Evolutionary conservation across 2,888 invertebrate species (phyloP).

Genomic region (Petrolisthes cinctipes): DNA sequence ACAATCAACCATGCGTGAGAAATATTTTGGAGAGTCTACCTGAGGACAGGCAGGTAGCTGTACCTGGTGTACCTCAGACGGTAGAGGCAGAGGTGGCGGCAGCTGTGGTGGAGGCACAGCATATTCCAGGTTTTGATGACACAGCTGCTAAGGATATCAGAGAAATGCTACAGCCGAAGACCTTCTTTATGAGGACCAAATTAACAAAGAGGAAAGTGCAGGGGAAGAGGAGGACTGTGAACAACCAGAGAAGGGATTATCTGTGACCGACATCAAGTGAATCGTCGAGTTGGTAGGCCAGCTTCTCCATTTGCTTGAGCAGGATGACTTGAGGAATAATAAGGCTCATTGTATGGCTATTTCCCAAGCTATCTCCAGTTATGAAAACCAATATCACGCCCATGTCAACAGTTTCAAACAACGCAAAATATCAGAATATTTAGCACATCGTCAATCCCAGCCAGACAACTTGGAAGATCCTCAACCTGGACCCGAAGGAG

Average conservation of each 20-base stretch:
- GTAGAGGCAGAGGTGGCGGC: not conserved
- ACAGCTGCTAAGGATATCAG: not conserved
- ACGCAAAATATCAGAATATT: not conserved
- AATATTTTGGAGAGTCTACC: slow-evolving; percentile 3
- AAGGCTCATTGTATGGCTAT: not conserved
- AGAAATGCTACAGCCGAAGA: not conserved
- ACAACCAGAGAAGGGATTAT: not conserved
- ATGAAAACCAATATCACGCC: not conserved
- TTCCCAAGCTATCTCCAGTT: not conserved
- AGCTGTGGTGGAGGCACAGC: not conserved
- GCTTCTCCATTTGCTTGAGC: not conserved
- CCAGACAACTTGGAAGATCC: not conserved
- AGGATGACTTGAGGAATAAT: not conserved
- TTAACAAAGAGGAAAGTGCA: not conserved
- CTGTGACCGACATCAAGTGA: not conserved
- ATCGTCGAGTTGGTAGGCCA: not conserved
- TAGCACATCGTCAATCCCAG: not conserved
- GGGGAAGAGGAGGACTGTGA: not conserved
- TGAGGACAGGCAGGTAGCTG: slow-evolving; percentile 19
- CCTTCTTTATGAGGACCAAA: not conserved
- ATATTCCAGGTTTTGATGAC: not conserved
- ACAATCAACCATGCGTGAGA: slow-evolving; percentile 19
- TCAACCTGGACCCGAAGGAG: too few species aligned
- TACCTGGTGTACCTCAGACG: not conserved
- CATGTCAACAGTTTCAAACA: not conserved